Evolutionary conservation across 1,140 invertebrate species (phyloP).

Genomic region (Apis dorsata): DNA sequence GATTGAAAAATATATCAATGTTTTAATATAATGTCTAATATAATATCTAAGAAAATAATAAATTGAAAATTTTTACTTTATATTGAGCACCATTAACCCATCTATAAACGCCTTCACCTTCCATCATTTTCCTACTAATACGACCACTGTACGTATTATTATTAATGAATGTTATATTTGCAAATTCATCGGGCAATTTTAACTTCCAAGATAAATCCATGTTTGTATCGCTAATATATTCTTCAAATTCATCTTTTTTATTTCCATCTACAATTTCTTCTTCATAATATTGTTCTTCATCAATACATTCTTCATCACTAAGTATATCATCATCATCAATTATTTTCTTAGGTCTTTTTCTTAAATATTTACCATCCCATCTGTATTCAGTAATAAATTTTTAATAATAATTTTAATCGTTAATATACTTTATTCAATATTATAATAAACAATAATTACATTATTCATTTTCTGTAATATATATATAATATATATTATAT

Average conservation of each 20-base stretch:
- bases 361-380: constrained; percentile 46
- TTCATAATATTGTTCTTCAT: background rate
- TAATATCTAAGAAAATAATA: background rate
- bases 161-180: constrained; percentile 76
- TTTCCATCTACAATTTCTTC: background rate
- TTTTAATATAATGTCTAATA: too few relatives aligned
- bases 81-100: constrained; percentile 81
- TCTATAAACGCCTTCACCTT: constrained; percentile 80
- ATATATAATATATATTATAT: too few relatives aligned
- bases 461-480: too few relatives aligned
- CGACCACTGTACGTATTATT: constrained; percentile 78
- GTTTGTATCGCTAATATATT: background rate
- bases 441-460: too few relatives aligned
- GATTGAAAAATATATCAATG: too few relatives aligned
- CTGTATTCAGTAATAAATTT: constrained; percentile 10
- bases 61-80: constrained; percentile 70
- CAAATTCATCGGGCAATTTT: constrained; percentile 63
- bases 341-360: constrained; percentile 15
- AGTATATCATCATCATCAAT: background rate
- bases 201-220: constrained; percentile 47
- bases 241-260: background rate
- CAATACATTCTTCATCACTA: background rate
- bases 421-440: too few relatives aligned
- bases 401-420: too few relatives aligned
- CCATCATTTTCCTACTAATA: constrained; percentile 79